Evolutionary conservation across 23 tunicate genomes (phyloP).

Genomic region (Ciona savignyi): DNA sequence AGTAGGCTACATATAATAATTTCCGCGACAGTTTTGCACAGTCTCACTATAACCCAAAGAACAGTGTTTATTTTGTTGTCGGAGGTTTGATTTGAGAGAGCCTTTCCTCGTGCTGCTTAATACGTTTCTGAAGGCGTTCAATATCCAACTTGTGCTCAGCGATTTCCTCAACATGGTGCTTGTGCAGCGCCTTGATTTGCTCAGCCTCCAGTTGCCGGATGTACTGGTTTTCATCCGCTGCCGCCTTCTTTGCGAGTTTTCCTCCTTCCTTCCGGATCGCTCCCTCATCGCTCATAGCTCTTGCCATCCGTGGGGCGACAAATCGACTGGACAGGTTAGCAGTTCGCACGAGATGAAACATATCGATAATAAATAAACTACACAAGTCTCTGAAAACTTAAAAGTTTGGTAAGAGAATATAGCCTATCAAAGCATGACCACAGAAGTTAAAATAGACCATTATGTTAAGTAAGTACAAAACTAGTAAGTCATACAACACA

Average conservation of each 20-base stretch:
- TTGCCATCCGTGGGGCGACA: conserved; percentile 8
- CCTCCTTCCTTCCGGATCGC: conserved; percentile 70
- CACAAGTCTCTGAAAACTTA: too few relatives aligned
- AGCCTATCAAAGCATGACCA: too few relatives aligned
- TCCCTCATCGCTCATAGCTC: conserved; percentile 74
- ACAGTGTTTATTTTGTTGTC: too few relatives aligned
- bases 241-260: conserved; percentile 73
- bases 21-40: too few relatives aligned
- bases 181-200: conserved; percentile 65
- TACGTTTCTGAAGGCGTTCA: conserved; percentile 53
- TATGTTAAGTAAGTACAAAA: too few relatives aligned
- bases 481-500: too few relatives aligned
- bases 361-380: too few relatives aligned
- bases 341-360: conserved; percentile 26
- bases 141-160: conserved; percentile 72
- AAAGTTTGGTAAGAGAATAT: too few relatives aligned
- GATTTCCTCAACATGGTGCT: conserved; percentile 82
- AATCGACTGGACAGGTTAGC: conserved; percentile 7
- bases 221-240: conserved; percentile 84
- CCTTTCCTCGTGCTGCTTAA: conserved; percentile 66
- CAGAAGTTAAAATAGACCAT: too few relatives aligned
- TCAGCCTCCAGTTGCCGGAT: conserved; percentile 64
- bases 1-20: too few relatives aligned
- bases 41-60: too few relatives aligned
- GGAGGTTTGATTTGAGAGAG: too few relatives aligned